phyloP scores from a whole-genome alignment of 2,888 invertebrate species.

The Dynastes tityus region DNA sequence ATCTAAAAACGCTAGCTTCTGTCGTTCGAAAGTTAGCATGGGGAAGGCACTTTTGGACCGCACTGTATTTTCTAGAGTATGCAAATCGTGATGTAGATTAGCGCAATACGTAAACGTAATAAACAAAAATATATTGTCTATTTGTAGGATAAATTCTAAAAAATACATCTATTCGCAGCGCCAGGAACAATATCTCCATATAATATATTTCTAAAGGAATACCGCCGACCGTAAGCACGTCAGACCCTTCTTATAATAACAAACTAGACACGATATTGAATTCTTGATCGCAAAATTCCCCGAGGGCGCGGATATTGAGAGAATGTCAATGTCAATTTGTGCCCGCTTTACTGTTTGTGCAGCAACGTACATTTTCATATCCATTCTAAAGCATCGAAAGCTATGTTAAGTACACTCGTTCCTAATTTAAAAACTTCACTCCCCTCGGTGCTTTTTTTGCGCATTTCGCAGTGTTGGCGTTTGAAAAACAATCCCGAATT shows the following conservation, averaged over 20 bases:
- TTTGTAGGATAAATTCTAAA: not conserved
- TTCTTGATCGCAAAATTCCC: conserved; percentile 38
- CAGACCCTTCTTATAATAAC: conserved; percentile 42
- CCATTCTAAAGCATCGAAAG: conserved; percentile 3
- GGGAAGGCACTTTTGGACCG: too few relatives aligned
- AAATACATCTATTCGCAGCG: not conserved
- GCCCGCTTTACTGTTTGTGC: conserved; percentile 22
- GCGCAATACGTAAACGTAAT: too few relatives aligned
- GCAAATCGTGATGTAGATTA: too few relatives aligned
- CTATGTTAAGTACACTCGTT: conserved; percentile 12
- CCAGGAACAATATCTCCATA: conserved; percentile 28
- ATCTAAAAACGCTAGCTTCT: too few relatives aligned
- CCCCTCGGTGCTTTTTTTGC: not conserved
- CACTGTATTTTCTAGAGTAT: too few relatives aligned
- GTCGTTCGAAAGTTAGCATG: too few relatives aligned
- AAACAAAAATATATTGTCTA: not conserved
- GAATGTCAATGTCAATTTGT: conserved; percentile 46
- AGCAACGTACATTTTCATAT: not conserved
- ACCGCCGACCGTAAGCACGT: conserved; percentile 10
- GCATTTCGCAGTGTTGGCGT: not conserved
- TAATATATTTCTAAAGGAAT: conserved; percentile 32
- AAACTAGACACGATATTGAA: conserved; percentile 43
- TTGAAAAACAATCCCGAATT: conserved; percentile 5
- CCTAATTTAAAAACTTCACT: conserved; percentile 3
- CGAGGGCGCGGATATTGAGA: conserved; percentile 40